Percentiles rank a stretch among this genome's conserved stretches.
Evolutionary conservation across 2,797 vertebrate genomes (phyloP).

Genomic region (Pseudomugil gertrudae): DNA sequence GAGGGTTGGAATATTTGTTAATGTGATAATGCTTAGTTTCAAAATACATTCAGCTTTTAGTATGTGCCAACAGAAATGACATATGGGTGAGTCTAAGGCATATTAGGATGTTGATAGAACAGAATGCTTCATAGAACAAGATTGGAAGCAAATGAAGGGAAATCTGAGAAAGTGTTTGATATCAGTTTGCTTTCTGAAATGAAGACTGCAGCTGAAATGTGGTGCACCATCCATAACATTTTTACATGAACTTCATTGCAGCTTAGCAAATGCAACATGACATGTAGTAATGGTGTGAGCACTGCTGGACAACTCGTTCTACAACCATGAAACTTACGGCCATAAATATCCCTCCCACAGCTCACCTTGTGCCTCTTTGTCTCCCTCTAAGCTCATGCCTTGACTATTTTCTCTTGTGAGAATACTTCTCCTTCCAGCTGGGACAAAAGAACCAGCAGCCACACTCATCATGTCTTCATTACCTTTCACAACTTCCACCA

Average conservation of each 20-base stretch:
- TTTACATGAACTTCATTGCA: slow-evolving; percentile 45
- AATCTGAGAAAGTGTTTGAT: not conserved
- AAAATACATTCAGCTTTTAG: not conserved
- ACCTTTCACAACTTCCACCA: slow-evolving; percentile 42
- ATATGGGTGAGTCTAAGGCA: not conserved
- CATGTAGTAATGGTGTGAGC: slow-evolving; percentile 63
- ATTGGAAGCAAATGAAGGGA: not conserved
- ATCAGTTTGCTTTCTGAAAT: slow-evolving; percentile 1
- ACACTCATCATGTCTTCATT: slow-evolving; percentile 59
- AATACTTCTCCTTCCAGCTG: slow-evolving; percentile 7
- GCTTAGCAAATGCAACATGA: slow-evolving; percentile 74
- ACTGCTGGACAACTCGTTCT: slow-evolving; percentile 64
- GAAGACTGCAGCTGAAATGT: not conserved
- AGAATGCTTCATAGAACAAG: not conserved
- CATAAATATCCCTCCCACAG: slow-evolving; percentile 38
- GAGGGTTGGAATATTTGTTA: not conserved
- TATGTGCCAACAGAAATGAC: not conserved
- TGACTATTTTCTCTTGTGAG: slow-evolving; percentile 22
- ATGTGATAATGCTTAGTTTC: not conserved
- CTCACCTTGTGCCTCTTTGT: slow-evolving; percentile 20
- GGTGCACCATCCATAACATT: slow-evolving; percentile 17
- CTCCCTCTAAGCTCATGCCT: slow-evolving; percentile 29
- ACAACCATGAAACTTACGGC: slow-evolving; percentile 38
- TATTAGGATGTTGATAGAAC: not conserved
- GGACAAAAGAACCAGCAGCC: slow-evolving; percentile 15